Evolutionary conservation across 2,113 vertebrate genomes (phyloP).

Genomic region (Haplochromis vanheusdeni): DNA sequence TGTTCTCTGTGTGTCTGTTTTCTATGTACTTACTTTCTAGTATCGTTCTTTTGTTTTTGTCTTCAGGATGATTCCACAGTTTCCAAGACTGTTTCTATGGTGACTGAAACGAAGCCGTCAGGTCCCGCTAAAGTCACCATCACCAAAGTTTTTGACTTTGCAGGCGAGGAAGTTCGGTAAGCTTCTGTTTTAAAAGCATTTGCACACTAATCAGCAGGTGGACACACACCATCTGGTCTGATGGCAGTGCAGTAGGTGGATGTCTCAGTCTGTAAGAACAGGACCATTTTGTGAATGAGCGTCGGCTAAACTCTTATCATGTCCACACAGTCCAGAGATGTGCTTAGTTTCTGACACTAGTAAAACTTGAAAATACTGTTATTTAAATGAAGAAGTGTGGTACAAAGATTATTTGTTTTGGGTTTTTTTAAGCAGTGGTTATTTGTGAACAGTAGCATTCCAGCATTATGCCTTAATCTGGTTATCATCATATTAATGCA

Average conservation of each 20-base stretch:
- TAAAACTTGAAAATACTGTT: not conserved
- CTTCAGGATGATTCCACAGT: constrained; percentile 57
- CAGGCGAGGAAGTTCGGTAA: constrained; percentile 78
- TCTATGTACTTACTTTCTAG: not conserved
- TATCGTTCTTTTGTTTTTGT: not conserved
- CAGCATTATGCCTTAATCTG: not conserved
- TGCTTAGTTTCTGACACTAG: not conserved
- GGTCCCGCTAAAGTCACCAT: constrained; percentile 72
- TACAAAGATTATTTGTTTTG: not conserved
- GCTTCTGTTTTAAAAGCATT: not conserved
- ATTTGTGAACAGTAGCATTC: not conserved
- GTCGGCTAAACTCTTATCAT: not conserved
- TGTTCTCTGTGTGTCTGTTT: not conserved
- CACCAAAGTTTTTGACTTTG: constrained; percentile 38
- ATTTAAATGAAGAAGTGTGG: not conserved
- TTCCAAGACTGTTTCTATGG: not conserved
- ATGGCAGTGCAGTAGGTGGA: not conserved
- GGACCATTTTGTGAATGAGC: not conserved
- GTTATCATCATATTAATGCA: not conserved
- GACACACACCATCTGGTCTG: not conserved
- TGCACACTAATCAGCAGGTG: not conserved
- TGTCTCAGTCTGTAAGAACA: not conserved
- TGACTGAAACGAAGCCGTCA: constrained; percentile 55
- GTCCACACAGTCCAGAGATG: not conserved
- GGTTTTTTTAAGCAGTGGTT: not conserved